phyloP scores from a whole-genome alignment of 2,113 vertebrate species.

The Puffinus mauretanicus region DNA sequence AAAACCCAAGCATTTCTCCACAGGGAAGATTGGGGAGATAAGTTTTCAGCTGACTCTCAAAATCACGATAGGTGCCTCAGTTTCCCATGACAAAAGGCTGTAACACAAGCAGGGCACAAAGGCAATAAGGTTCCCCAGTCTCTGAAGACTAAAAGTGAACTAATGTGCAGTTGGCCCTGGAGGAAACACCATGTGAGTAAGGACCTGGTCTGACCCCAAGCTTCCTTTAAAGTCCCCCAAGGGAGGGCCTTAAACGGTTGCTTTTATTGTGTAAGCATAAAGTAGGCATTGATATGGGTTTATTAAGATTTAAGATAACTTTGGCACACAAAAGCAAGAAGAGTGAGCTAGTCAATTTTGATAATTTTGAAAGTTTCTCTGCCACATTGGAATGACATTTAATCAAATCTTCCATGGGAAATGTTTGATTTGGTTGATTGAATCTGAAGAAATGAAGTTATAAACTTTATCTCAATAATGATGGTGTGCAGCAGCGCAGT shows the following conservation, averaged over 20 bases:
- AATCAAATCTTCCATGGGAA: background rate
- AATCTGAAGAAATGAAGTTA: background rate
- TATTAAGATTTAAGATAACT: background rate
- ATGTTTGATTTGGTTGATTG: background rate
- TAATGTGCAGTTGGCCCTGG: background rate
- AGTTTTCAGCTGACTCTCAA: background rate
- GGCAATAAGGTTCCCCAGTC: background rate
- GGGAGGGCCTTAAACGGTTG: background rate
- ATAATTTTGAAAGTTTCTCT: background rate
- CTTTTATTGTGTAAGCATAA: background rate
- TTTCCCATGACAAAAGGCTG: background rate
- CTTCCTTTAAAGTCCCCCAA: background rate
- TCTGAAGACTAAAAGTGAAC: background rate
- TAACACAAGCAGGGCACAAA: background rate
- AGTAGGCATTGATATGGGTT: background rate
- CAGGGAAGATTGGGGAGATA: background rate
- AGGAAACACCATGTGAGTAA: background rate
- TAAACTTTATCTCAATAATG: background rate
- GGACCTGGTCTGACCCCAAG: background rate
- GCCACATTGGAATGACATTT: background rate
- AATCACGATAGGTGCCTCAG: background rate
- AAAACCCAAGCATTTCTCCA: background rate
- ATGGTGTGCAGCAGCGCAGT: background rate
- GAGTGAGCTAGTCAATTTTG: background rate
- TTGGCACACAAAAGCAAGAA: background rate